Evolutionary conservation across 1,140 invertebrate species (phyloP), one percentile per base, ranked within the genome.

Genomic region (Drosophila setifemur): DNA sequence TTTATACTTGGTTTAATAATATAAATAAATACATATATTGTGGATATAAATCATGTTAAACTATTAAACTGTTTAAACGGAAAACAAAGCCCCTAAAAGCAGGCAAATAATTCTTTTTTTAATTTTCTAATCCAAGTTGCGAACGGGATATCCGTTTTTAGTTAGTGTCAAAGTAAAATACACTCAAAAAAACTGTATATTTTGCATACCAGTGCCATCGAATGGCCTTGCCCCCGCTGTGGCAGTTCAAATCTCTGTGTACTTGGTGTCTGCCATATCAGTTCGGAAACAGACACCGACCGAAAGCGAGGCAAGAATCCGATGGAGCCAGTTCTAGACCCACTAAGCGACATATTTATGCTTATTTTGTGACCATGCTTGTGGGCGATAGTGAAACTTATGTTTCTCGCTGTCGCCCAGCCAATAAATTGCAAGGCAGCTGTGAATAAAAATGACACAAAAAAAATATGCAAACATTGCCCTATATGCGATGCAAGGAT

Each of bases 341-440:
- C 31, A 50, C 48, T 74, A 74, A 74, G 72, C 70, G 43, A 68
- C 45, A 73, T 73, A 74, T 74, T 74, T 74, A 74, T 74, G 72
- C 70, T 60, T 45, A 73, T 73, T n/a, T 73, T 74, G 53, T 58
- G 70, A 66, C 49, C 52, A 25, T 87, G 81, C 64, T 75, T 54
- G 75, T 69, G 72, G 72, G 63, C 68, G 82, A 86, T 87, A 87
- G 81, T 53, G 75, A 72, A 81, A 87, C 81, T 86, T 86, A 86
- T 86, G 82, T 69, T 86, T 73, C 48, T 55, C 55, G 61, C 71
- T 78, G 74, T 67, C 78, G 67, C 42, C 54, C 23, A 53, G 58
- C 74, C 64, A 79, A 85, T 85, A 85, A 85, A 85, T 85, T 86
- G 74, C 86, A 47, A 12, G n/a, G 6, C 12, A 26, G 3, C 21